Conservation (phyloP, 2,888 invertebrate genomes). For the Cheilosia soror region DNA sequence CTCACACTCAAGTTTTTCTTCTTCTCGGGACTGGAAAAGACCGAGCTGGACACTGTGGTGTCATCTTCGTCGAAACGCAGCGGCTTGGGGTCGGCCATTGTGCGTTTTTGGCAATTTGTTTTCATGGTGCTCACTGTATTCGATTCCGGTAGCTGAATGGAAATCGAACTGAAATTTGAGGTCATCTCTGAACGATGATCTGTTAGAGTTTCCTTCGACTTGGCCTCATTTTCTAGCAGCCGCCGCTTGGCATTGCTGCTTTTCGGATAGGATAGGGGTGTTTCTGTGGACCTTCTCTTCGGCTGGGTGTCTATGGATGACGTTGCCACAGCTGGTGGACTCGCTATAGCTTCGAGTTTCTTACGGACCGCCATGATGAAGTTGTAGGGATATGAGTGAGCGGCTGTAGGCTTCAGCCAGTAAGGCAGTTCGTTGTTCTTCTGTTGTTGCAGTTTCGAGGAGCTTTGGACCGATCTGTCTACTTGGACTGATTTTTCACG, state of each 20-base stretch:
- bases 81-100: slow-evolving; percentile 27
- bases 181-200: slow-evolving; percentile 75
- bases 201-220: slow-evolving; percentile 7
- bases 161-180: slow-evolving; percentile 79
- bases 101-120: background rate
- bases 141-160: slow-evolving; percentile 77
- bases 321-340: slow-evolving; percentile 70
- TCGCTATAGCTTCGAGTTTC: slow-evolving; percentile 84
- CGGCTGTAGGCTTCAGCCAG: slow-evolving; percentile 82
- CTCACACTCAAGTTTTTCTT: slow-evolving; percentile 22
- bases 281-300: slow-evolving; percentile 35
- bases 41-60: slow-evolving; percentile 79
- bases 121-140: slow-evolving; percentile 36
- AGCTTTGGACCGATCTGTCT: slow-evolving; percentile 1
- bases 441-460: background rate
- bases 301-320: slow-evolving; percentile 28
- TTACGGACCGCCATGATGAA: slow-evolving; percentile 86
- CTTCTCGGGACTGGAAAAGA: slow-evolving; percentile 79
- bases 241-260: slow-evolving; percentile 57
- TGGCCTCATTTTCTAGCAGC: slow-evolving; percentile 36
- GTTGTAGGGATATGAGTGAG: slow-evolving; percentile 86
- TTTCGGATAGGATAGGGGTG: slow-evolving; percentile 40
- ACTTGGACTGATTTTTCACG: slow-evolving; percentile 74
- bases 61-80: slow-evolving; percentile 76
- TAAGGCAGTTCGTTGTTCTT: slow-evolving; percentile 78